A percentile compares a stretch with the other conserved stretches of the same genome.
Conservation (phyloP, 2,797 vertebrate genomes). For the Holocentrus rufus region DNA sequence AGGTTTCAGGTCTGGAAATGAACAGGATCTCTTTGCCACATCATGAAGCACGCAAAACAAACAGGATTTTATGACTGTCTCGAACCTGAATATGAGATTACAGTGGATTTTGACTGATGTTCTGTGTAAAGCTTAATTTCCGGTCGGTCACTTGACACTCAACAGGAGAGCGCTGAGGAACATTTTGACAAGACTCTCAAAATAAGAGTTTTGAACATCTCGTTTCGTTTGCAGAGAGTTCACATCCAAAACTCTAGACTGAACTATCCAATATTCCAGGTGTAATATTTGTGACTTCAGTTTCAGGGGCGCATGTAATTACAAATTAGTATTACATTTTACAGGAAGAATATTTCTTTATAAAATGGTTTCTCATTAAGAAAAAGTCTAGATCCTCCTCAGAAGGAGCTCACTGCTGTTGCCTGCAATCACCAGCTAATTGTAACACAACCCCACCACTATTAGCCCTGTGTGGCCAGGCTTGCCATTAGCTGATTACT, state of each 20-base stretch:
- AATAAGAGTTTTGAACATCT: too few species aligned
- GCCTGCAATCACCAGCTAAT: constrained; percentile 72
- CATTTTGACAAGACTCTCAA: too few species aligned
- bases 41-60: neutral
- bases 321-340: neutral
- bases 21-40: neutral
- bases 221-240: neutral
- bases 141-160: too few species aligned
- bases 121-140: neutral
- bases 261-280: neutral
- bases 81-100: neutral
- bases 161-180: too few species aligned
- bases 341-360: constrained; percentile 11
- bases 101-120: neutral
- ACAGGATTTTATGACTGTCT: neutral
- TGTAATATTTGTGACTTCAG: neutral
- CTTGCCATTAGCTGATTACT: constrained; percentile 69
- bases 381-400: constrained; percentile 8
- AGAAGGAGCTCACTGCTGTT: constrained; percentile 39
- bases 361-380: constrained; percentile 42
- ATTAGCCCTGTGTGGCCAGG: constrained; percentile 49
- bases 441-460: constrained; percentile 48
- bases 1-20: constrained; percentile 2
- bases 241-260: neutral
- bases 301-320: neutral